Evolutionary conservation across 1,140 invertebrate genomes (phyloP), one percentile per base, ranked within the genome.

Genomic region (Apis dorsata): DNA sequence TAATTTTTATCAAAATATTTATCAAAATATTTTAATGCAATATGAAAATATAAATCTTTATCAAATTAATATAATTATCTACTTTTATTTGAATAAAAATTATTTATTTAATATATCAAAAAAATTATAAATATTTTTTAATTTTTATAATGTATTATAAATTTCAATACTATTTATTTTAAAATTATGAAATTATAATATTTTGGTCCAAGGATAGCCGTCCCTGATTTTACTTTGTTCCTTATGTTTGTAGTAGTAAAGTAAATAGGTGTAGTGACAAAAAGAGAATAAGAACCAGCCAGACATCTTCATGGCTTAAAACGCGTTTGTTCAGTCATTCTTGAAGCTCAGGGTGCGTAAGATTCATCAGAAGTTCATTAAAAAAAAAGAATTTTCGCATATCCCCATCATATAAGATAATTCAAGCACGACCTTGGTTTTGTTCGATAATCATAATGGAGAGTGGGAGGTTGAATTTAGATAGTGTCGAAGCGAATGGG

Each of bases 401-500:
- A 63, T 57, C 59, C 68, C 51, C 49, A 21, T 62, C 28, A 12
- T 12, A 34, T 57, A 28, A 28, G 8, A 62, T 53, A 24, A 24
- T 63, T 55, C 17, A 19, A 59, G 17, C 1, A 49, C 55, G 80
- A 44, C 74, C 65, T 82, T 82, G 80, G 19, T 34, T 49, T n/a
- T 3, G 71, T 34, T 44, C 15, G 53, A 62, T 17, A 24, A 8
- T n/a, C 80, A 78, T 84, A 86, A 72, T 86, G 78, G 89, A 91
- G 75, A 90, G 89, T 88, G 89, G 89, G 85, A 89, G 88, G 77
- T 81, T 86, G 59, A 85, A 80, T 59, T 55, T 66, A 77, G 84
- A 88, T 85, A 75, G 84, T 79, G 57, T 53, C 15, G 90, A 90
- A 65, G 75, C 77, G 63, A 90, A 91, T 72, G 88, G 88, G 68